Conservation (phyloP, 1,140 invertebrate species). For the Whitmania pigra region DNA sequence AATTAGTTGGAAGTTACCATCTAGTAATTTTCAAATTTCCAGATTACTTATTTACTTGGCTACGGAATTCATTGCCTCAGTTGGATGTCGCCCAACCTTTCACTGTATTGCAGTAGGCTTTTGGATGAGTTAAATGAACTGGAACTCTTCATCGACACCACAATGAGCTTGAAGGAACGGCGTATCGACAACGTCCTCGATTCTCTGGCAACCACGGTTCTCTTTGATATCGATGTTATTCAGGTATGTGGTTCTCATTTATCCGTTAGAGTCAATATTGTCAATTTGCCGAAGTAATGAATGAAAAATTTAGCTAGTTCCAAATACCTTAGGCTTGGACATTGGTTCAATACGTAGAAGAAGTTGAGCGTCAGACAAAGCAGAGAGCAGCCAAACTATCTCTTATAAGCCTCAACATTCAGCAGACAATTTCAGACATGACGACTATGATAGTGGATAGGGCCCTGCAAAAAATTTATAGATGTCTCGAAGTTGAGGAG, state of each 20-base stretch:
- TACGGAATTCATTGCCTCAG: conserved; percentile 56
- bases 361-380: conserved; percentile 1
- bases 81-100: conserved; percentile 65
- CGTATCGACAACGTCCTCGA: conserved; percentile 7
- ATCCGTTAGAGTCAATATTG: not conserved
- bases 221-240: conserved; percentile 9
- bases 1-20: not conserved
- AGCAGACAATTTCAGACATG: not conserved
- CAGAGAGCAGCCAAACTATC: conserved; percentile 5
- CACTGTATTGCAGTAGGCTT: conserved; percentile 52
- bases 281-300: no score
- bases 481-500: conserved; percentile 6
- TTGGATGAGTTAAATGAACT: conserved; percentile 63
- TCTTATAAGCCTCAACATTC: not conserved
- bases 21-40: not conserved
- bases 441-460: not conserved
- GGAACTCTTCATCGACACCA: conserved; percentile 51
- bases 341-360: not conserved
- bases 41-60: conserved; percentile 11
- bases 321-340: not conserved
- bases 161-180: not conserved
- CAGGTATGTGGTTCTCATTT: not conserved
- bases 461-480: not conserved
- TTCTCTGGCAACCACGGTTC: not conserved
- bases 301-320: not conserved